phyloP scores from a whole-genome alignment of 2,113 vertebrate species.

The Peucedramus taeniatus region DNA sequence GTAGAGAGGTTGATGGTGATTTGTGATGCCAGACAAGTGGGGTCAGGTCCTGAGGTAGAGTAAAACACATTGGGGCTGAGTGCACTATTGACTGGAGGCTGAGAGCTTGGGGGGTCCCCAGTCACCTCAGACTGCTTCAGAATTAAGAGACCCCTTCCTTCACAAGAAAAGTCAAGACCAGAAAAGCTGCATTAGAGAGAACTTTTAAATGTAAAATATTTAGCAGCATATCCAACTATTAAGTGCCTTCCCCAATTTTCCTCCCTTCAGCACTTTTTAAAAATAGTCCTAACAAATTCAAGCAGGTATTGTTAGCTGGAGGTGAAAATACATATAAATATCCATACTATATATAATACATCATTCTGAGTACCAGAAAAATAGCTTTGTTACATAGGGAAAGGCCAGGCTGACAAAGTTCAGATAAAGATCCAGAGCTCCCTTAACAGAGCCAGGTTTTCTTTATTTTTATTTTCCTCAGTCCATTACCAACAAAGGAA shows the following conservation, averaged over 20 bases:
- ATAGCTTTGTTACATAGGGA: not conserved
- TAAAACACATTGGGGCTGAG: not conserved
- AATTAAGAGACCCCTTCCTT: not conserved
- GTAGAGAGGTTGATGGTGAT: not conserved
- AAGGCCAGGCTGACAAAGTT: not conserved
- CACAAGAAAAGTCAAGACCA: not conserved
- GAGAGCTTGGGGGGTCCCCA: not conserved
- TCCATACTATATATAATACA: not conserved
- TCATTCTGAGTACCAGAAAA: constrained; percentile 23
- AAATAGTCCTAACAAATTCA: constrained; percentile 33
- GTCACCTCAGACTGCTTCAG: not conserved
- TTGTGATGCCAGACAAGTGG: not conserved
- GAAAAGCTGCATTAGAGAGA: not conserved
- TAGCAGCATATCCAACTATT: not conserved
- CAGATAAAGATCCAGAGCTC: constrained; percentile 8
- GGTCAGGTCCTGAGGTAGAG: not conserved
- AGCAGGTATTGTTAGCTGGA: constrained; percentile 40
- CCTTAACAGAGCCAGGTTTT: not conserved
- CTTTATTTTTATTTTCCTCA: not conserved
- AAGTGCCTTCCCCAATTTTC: not conserved
- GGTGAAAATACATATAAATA: constrained; percentile 48
- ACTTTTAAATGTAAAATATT: not conserved
- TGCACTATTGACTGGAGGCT: not conserved
- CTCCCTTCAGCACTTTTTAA: constrained; percentile 26
- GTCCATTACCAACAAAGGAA: constrained; percentile 5